These are phyloP conservation scores for Amazona vittata DNA, from an alignment of 2,113 vertebrate genomes.

Conservation along the genomic window DNA sequence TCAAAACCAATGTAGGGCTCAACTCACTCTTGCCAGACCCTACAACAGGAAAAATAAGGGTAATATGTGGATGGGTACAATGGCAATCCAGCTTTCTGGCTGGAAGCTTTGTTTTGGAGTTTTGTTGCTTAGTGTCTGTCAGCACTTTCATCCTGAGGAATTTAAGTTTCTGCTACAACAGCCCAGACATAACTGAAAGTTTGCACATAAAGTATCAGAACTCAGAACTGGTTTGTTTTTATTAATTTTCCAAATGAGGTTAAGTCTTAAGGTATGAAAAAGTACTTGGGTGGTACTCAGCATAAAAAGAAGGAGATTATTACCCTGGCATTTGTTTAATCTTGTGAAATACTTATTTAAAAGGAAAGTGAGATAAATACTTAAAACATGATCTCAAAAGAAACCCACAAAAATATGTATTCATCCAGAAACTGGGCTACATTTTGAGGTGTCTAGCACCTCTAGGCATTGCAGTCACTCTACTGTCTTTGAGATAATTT, in stretches of 20 bases:
- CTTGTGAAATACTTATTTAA: conserved; percentile 21
- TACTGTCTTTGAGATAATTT: not conserved
- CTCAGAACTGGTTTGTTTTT: not conserved
- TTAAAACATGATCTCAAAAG: not conserved
- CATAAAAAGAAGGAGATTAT: not conserved
- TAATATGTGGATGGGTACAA: not conserved
- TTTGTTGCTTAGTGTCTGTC: conserved; percentile 31
- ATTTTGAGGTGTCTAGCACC: not conserved
- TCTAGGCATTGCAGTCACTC: not conserved
- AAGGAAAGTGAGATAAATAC: not conserved
- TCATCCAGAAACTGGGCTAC: not conserved
- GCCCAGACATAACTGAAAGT: not conserved
- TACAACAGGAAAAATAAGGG: not conserved
- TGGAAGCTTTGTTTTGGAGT: conserved; percentile 6
- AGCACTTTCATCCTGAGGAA: conserved; percentile 14
- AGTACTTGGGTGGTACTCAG: not conserved
- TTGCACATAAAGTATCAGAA: not conserved
- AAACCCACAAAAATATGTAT: not conserved
- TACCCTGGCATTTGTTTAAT: not conserved
- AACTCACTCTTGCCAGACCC: not conserved
- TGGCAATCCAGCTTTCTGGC: conserved; percentile 6
- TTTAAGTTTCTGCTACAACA: not conserved
- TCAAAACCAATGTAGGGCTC: not conserved
- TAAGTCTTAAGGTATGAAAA: not conserved
- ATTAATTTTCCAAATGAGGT: conserved; percentile 1